phyloP scores from a whole-genome alignment of 2,888 invertebrate genomes.

The Drosophila meridionalis region DNA sequence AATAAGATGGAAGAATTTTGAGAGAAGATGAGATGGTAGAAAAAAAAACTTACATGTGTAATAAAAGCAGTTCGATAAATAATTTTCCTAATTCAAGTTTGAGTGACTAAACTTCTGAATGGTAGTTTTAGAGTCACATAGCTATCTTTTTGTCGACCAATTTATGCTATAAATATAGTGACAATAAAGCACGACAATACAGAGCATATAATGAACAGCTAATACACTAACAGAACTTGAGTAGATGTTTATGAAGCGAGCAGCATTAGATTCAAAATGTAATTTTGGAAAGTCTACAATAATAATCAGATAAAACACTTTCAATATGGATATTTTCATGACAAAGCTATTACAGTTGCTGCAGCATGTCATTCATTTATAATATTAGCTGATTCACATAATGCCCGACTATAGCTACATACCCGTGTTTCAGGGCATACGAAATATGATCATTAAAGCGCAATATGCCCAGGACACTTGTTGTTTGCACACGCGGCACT shows the following conservation, averaged over 20 bases:
- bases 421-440: not conserved
- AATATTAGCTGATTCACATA: not conserved
- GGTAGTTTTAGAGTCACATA: not conserved
- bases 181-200: not conserved
- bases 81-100: too few relatives aligned
- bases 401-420: not conserved
- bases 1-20: too few relatives aligned
- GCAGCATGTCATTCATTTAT: too few relatives aligned
- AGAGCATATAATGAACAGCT: too few relatives aligned
- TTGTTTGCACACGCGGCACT: slow-evolving; percentile 46
- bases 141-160: not conserved
- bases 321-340: not conserved
- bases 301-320: not conserved
- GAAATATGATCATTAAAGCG: slow-evolving; percentile 33
- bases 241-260: too few relatives aligned
- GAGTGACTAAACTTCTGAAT: not conserved
- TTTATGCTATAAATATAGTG: not conserved
- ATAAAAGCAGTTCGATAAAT: too few relatives aligned
- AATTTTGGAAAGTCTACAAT: too few relatives aligned
- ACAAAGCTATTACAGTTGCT: too few relatives aligned
- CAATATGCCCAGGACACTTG: slow-evolving; percentile 34
- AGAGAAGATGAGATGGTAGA: too few relatives aligned
- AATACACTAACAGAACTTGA: too few relatives aligned
- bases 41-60: too few relatives aligned
- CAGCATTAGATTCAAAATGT: too few relatives aligned